phyloP scores from a whole-genome alignment of 2,113 vertebrate genomes.

The Chelonoidis abingdonii region DNA sequence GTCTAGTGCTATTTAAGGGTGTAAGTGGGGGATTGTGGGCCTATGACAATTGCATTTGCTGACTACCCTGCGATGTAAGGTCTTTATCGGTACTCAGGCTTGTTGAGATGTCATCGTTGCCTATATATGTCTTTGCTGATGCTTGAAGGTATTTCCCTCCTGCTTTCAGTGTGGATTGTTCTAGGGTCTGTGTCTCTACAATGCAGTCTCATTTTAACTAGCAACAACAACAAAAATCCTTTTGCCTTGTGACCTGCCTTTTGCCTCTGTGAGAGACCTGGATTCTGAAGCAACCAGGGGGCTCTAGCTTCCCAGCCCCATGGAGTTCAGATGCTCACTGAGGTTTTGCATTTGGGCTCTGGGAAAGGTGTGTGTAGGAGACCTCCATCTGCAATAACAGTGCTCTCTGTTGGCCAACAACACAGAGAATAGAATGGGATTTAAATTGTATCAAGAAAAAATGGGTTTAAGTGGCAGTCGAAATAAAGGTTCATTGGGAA shows the following conservation, averaged over 20 bases:
- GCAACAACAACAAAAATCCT: background rate
- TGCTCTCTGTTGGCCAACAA: background rate
- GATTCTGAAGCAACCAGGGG: background rate
- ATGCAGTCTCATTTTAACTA: background rate
- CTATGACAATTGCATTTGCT: background rate
- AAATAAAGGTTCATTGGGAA: background rate
- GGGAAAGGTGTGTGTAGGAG: background rate
- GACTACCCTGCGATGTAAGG: background rate
- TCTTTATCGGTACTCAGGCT: background rate
- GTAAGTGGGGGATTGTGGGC: background rate
- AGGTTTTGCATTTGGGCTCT: background rate
- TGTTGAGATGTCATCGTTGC: background rate
- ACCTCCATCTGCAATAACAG: background rate
- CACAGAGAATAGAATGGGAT: background rate
- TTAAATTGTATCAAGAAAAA: background rate
- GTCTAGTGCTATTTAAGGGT: accelerated
- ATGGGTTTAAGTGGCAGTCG: background rate
- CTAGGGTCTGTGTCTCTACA: background rate
- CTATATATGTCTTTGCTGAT: background rate
- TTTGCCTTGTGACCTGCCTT: background rate
- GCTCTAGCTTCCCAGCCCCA: background rate
- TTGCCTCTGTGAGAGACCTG: background rate
- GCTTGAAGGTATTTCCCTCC: background rate
- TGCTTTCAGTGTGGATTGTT: background rate
- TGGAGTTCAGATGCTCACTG: background rate